phyloP scores from a whole-genome alignment of 2,797 vertebrate species.

The Hydrophis major region DNA sequence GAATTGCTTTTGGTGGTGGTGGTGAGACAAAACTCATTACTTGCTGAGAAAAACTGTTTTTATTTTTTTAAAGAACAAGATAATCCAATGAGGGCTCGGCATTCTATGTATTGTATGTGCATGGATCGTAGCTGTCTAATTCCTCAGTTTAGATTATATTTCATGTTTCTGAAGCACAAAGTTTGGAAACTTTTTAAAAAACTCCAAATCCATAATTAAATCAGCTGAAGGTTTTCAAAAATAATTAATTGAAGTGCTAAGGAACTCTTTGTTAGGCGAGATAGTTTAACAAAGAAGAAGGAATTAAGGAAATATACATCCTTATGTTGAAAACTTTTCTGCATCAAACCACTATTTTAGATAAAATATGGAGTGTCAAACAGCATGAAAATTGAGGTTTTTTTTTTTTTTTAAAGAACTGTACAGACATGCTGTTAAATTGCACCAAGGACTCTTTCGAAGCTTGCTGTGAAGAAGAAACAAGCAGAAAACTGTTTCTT shows the following conservation, averaged over 20 bases:
- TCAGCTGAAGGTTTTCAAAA: background rate
- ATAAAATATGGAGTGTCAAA: background rate
- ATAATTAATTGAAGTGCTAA: background rate
- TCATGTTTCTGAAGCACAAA: conserved; percentile 22
- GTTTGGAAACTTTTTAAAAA: background rate
- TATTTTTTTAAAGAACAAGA: background rate
- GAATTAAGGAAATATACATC: background rate
- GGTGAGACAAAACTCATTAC: conserved; percentile 34
- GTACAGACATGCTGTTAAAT: background rate
- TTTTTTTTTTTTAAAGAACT: background rate
- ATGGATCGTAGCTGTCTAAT: background rate
- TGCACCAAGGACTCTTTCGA: conserved; percentile 16
- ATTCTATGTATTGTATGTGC: background rate
- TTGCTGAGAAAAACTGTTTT: conserved; percentile 42
- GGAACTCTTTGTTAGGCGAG: background rate
- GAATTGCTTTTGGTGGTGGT: conserved; percentile 51
- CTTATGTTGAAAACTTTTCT: background rate
- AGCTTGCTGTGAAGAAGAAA: background rate
- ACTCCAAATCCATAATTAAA: background rate
- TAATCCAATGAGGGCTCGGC: conserved; percentile 37
- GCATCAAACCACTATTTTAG: background rate
- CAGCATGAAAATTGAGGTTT: background rate
- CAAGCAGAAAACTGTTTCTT: background rate
- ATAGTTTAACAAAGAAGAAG: background rate
- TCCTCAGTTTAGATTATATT: conserved; percentile 1